Evolutionary conservation across 2,797 vertebrate genomes (phyloP).

Genomic region (Acanthurus leucopareius): DNA sequence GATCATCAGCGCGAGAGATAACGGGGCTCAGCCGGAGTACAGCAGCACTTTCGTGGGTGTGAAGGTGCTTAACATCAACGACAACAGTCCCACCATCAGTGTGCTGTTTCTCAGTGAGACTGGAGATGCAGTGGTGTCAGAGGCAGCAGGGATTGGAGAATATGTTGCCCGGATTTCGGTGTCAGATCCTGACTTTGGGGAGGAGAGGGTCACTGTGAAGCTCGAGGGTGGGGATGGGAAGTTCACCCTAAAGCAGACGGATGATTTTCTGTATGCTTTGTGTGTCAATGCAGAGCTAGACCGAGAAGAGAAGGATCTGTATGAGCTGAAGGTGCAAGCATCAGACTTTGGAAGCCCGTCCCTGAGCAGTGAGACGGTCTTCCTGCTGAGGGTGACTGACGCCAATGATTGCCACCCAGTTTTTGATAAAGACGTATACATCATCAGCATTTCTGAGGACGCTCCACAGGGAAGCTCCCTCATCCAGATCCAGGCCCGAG

Average conservation of each 20-base stretch:
- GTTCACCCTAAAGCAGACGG: constrained; percentile 86
- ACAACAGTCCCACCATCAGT: constrained; percentile 89
- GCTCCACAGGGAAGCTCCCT: constrained; percentile 86
- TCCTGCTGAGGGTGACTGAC: constrained; percentile 88
- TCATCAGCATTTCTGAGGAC: constrained; percentile 86
- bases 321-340: constrained; percentile 87
- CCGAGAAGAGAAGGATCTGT: constrained; percentile 87
- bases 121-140: constrained; percentile 87
- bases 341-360: constrained; percentile 88
- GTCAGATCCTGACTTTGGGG: constrained; percentile 88
- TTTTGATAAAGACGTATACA: constrained; percentile 85
- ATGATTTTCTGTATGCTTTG: constrained; percentile 88
- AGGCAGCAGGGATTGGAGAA: constrained; percentile 87
- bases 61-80: constrained; percentile 91
- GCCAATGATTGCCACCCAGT: constrained; percentile 89
- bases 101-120: constrained; percentile 91
- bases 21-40: constrained; percentile 88
- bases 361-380: constrained; percentile 79
- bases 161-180: constrained; percentile 92
- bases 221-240: constrained; percentile 86
- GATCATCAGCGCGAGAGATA: constrained; percentile 89
- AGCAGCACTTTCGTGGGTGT: constrained; percentile 89
- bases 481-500: constrained; percentile 86
- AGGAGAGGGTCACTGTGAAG: constrained; percentile 68
- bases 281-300: constrained; percentile 89